Evolutionary conservation across 30 jellyfish, hydroid and myxozoan genomes (phyloP).

Genomic region (Turritopsis rubra): DNA sequence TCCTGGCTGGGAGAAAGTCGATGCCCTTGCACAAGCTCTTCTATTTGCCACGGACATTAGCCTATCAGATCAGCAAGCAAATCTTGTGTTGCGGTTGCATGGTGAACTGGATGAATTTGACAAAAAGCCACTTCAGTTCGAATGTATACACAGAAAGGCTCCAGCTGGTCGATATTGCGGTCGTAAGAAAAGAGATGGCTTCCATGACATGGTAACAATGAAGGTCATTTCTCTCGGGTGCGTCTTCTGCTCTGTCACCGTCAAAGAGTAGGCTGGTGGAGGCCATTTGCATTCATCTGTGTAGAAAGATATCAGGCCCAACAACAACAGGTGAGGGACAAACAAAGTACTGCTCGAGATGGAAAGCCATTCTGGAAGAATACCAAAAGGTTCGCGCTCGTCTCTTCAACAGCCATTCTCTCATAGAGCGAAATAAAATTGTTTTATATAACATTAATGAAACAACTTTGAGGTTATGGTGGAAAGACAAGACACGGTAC

Average conservation of each 20-base stretch:
- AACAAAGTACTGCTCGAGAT: neutral
- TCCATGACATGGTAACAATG: slow-evolving; percentile 12
- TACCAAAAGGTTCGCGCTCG: neutral
- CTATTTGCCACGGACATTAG: slow-evolving; percentile 20
- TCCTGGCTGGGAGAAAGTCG: slow-evolving; percentile 37
- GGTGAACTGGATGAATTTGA: slow-evolving; percentile 29
- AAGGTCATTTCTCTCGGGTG: slow-evolving; percentile 29
- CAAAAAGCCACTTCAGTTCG: slow-evolving; percentile 17
- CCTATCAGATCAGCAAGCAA: slow-evolving; percentile 9
- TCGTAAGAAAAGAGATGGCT: slow-evolving; percentile 15
- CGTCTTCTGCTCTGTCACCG: slow-evolving; percentile 27
- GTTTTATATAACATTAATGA: neutral
- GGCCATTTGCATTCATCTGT: slow-evolving; percentile 22
- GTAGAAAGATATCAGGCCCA: neutral
- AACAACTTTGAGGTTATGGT: neutral
- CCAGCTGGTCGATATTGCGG: slow-evolving; percentile 23
- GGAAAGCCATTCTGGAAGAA: slow-evolving; percentile 17
- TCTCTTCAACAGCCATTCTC: neutral
- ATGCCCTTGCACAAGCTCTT: slow-evolving; percentile 23
- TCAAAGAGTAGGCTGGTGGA: slow-evolving; percentile 24
- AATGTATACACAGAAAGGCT: slow-evolving; percentile 3
- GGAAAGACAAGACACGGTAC: neutral
- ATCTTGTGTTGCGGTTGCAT: slow-evolving; percentile 6
- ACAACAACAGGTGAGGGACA: neutral
- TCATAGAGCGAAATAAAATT: neutral